These are phyloP conservation scores for Sycophila texana DNA, from an alignment of 2,888 invertebrate species.

Conservation along the genomic window DNA sequence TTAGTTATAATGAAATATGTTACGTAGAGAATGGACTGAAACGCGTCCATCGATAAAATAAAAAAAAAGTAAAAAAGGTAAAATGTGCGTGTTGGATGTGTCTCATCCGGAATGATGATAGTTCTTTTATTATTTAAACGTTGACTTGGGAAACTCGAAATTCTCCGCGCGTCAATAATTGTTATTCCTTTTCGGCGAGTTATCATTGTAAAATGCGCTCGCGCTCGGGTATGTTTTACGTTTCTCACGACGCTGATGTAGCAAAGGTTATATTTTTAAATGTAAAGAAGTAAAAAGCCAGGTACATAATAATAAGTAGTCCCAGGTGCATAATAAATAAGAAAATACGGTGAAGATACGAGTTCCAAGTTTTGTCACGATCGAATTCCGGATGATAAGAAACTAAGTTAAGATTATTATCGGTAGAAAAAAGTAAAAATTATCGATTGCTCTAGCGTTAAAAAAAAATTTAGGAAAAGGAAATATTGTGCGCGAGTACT, in stretches of 20 bases:
- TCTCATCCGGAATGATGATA: conserved; percentile 21
- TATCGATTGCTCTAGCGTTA: not conserved
- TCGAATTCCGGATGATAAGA: too few species aligned
- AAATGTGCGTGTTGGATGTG: conserved; percentile 36
- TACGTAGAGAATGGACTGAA: too few species aligned
- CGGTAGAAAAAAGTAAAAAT: too few species aligned
- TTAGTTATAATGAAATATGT: too few species aligned
- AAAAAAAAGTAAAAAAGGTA: conserved; percentile 36
- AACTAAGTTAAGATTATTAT: too few species aligned
- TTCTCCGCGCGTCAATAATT: conserved; percentile 6
- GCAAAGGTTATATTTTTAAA: too few species aligned
- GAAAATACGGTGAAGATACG: conserved; percentile 43
- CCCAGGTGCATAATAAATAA: not conserved
- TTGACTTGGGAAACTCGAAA: conserved; percentile 46
- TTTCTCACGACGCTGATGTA: too few species aligned
- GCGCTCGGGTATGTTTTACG: too few species aligned
- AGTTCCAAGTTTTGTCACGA: conserved; percentile 39
- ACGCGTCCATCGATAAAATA: conserved; percentile 9
- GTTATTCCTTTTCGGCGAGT: too few species aligned
- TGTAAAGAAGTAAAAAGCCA: too few species aligned
- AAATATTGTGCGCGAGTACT: not conserved
- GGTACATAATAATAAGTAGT: not conserved
- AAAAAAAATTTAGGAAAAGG: not conserved
- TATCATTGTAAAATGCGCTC: too few species aligned
- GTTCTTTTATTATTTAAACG: conserved; percentile 26